Percentiles rank a stretch among this genome's conserved stretches.
These are phyloP conservation scores for Drosophila quinaria DNA, from an alignment of 2,888 invertebrate genomes.

Conservation along the genomic window DNA sequence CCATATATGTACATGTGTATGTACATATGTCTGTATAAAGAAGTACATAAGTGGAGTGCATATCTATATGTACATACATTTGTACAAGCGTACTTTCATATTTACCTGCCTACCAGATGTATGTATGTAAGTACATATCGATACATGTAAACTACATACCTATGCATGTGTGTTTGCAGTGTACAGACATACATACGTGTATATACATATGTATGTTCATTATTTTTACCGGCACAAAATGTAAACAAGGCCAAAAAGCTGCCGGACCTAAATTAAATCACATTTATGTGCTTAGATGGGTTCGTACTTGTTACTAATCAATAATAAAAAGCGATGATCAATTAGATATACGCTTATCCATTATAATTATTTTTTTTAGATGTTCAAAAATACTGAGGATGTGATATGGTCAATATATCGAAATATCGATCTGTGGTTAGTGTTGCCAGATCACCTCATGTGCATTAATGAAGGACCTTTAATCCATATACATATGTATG, in stretches of 20 bases:
- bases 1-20: conserved; percentile 29
- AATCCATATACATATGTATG: too few species aligned
- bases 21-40: conserved; percentile 1
- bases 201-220: background rate
- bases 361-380: too few species aligned
- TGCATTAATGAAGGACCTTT: too few species aligned
- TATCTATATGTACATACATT: background rate
- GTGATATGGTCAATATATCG: too few species aligned
- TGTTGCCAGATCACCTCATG: too few species aligned
- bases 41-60: conserved; percentile 5
- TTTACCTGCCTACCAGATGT: background rate
- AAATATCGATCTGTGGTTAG: too few species aligned
- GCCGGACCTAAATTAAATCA: background rate
- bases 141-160: background rate
- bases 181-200: background rate
- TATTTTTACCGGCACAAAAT: conserved; percentile 39
- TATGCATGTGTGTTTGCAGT: background rate
- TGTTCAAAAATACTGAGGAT: too few species aligned
- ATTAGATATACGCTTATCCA: too few species aligned
- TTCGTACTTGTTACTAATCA: too few species aligned
- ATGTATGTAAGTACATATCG: background rate
- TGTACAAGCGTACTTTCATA: background rate
- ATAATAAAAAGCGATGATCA: too few species aligned
- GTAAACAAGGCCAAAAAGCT: conserved; percentile 44
- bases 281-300: background rate